Conservation (phyloP, 1,140 invertebrate species). For the Zaprionus africanus region DNA sequence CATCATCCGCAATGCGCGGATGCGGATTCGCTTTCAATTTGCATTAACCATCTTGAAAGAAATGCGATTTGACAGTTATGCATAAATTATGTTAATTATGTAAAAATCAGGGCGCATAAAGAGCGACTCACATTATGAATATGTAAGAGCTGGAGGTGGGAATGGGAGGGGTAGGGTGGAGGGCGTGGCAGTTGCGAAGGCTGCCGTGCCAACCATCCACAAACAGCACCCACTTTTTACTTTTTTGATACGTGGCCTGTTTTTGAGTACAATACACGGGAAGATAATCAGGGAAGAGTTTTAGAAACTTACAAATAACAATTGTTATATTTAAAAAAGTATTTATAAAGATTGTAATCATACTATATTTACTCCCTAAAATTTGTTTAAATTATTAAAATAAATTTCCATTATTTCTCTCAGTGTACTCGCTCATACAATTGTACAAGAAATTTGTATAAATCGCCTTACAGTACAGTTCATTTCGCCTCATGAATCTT, state of each 20-base stretch:
- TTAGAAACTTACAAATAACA: too few species aligned
- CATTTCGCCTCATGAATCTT: constrained; percentile 70
- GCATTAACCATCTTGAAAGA: constrained; percentile 67
- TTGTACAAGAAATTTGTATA: constrained; percentile 32
- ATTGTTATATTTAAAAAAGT: too few species aligned
- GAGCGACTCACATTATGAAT: constrained; percentile 75
- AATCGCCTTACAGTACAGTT: constrained; percentile 72
- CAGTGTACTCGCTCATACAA: background rate
- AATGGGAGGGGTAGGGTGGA: too few species aligned
- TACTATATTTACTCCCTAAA: too few species aligned
- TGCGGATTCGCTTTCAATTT: constrained; percentile 64
- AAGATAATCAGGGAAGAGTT: background rate
- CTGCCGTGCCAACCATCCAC: background rate
- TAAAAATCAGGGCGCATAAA: constrained; percentile 69
- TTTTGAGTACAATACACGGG: constrained; percentile 8
- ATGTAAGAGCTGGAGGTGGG: constrained; percentile 49
- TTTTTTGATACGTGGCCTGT: constrained; percentile 37
- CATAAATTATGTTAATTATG: constrained; percentile 84
- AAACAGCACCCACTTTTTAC: constrained; percentile 1
- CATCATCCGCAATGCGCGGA: background rate
- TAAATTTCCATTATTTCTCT: too few species aligned
- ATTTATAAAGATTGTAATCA: too few species aligned
- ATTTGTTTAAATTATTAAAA: too few species aligned
- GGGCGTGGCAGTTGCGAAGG: background rate
- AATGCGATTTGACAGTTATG: constrained; percentile 78